phyloP scores from a whole-genome alignment of 2,888 invertebrate genomes.

The Hydrotaea cyrtoneurina region DNA sequence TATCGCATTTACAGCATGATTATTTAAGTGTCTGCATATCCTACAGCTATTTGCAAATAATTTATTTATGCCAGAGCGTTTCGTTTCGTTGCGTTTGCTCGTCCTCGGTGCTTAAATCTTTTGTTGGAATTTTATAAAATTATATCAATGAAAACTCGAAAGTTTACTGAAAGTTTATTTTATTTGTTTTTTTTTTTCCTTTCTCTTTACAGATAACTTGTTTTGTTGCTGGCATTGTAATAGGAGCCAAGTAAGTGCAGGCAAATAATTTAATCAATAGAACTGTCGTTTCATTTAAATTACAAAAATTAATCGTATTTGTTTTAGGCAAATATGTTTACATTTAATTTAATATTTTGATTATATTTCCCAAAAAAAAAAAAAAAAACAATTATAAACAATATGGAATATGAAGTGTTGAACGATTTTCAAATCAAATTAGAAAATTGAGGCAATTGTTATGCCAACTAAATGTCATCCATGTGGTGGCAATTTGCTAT shows the following conservation, averaged over 20 bases:
- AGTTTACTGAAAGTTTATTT: constrained; percentile 1
- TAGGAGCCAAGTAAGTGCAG: constrained; percentile 7
- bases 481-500: no score
- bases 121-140: neutral
- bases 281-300: neutral
- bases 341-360: no score
- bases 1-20: neutral
- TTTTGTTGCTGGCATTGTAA: neutral
- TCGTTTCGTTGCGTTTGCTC: neutral
- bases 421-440: no score
- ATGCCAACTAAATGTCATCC: no score
- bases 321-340: no score
- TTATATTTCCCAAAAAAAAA: no score
- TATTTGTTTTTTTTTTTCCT: neutral
- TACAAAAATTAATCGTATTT: neutral
- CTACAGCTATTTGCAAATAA: constrained; percentile 15
- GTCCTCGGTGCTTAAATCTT: neutral
- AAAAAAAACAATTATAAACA: no score
- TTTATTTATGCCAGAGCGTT: neutral
- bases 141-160: neutral
- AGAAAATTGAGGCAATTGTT: no score
- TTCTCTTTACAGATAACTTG: neutral
- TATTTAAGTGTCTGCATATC: constrained; percentile 12
- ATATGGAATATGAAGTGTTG: no score
- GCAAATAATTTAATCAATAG: neutral